A percentile compares a stretch with the other conserved stretches of the same genome.
These are phyloP conservation scores for Ameiurus melas DNA, from an alignment of 2,113 vertebrate species.

Conservation along the genomic window DNA sequence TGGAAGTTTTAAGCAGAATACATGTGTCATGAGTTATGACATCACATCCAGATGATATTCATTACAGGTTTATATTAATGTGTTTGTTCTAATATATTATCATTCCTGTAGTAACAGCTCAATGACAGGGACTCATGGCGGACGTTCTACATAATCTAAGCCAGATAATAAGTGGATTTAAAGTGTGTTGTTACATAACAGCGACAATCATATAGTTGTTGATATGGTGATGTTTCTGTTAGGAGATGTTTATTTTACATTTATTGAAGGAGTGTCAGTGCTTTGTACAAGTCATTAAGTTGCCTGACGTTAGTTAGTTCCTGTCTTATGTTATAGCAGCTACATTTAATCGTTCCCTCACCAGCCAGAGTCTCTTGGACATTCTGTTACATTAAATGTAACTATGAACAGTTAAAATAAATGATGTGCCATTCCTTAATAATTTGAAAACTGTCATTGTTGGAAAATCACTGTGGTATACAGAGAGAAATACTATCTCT, in stretches of 20 bases:
- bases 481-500: no score
- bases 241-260: not conserved
- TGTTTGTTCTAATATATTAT: not conserved
- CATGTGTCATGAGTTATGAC: not conserved
- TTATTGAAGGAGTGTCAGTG: not conserved
- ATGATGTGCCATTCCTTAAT: no score
- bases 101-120: not conserved
- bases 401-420: no score
- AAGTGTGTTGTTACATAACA: not conserved
- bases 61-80: not conserved
- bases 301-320: no score
- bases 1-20: not conserved
- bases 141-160: not conserved
- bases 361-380: no score
- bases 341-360: no score
- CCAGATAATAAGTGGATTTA: not conserved
- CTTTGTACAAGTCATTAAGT: no score
- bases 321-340: no score
- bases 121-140: not conserved
- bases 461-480: no score
- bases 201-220: not conserved
- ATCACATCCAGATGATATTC: not conserved
- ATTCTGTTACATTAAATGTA: no score
- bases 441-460: no score
- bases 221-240: not conserved